A percentile compares a stretch with the other conserved stretches of the same genome.
Conservation (phyloP, 2,797 vertebrate genomes). For the Tiaroga cobitis region DNA sequence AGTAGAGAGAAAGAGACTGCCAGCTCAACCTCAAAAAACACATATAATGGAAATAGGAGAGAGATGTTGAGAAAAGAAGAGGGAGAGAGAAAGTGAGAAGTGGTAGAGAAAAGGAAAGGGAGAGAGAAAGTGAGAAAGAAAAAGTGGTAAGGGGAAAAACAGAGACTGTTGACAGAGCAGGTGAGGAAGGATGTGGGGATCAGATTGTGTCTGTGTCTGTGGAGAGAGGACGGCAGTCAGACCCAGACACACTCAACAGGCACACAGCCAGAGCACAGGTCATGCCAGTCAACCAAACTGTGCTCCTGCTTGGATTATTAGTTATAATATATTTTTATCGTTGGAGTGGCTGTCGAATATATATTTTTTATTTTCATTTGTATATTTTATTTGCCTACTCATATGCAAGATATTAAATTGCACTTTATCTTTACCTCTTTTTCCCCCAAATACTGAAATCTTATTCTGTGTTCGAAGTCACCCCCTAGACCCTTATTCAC, state of each 20-base stretch:
- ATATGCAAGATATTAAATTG: no score
- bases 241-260: conserved; percentile 26
- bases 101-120: conserved; percentile 1
- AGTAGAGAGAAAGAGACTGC: conserved; percentile 5
- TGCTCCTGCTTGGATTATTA: conserved; percentile 48
- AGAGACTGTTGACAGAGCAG: conserved; percentile 55
- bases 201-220: conserved; percentile 58
- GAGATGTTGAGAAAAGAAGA: conserved; percentile 17
- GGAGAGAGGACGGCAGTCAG: conserved; percentile 44
- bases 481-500: no score
- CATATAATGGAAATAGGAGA: conserved; percentile 24
- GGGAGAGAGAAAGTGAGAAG: no score
- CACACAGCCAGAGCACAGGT: conserved; percentile 37
- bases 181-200: conserved; percentile 52
- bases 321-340: neutral
- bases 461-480: no score
- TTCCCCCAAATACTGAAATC: no score
- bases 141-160: conserved; percentile 51
- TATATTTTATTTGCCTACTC: neutral
- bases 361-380: neutral
- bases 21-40: conserved; percentile 10
- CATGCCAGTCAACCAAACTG: conserved; percentile 43
- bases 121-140: conserved; percentile 18
- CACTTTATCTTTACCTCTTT: no score
- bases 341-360: neutral